These are phyloP conservation scores for Anhinga rufa DNA, from an alignment of 2,113 vertebrate genomes.

Conservation along the genomic window DNA sequence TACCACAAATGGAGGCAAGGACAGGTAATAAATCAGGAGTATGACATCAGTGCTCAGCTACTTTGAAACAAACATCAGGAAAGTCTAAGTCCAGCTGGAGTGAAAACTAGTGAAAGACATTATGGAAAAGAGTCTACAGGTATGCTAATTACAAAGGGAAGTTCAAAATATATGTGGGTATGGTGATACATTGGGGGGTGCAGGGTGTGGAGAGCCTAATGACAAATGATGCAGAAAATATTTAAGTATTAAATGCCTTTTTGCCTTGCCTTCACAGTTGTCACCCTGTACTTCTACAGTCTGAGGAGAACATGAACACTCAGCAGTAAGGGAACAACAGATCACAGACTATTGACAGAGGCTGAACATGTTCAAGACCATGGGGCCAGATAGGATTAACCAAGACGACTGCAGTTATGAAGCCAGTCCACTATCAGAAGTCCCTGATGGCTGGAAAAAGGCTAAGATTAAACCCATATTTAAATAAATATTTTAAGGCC, in stretches of 20 bases:
- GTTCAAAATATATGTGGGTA: background rate
- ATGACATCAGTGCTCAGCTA: background rate
- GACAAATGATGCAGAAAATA: background rate
- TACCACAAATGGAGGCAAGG: background rate
- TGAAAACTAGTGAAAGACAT: background rate
- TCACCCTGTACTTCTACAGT: background rate
- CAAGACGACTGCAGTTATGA: background rate
- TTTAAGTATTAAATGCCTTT: background rate
- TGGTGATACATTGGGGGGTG: background rate
- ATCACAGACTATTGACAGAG: background rate
- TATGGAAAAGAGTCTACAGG: background rate
- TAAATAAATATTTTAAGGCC: background rate
- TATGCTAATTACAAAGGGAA: background rate
- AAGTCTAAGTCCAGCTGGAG: background rate
- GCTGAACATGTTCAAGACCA: background rate
- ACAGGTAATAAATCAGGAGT: background rate
- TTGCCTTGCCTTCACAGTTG: background rate
- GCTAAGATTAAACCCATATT: background rate
- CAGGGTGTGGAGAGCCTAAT: background rate
- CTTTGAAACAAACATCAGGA: background rate
- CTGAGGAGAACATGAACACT: background rate
- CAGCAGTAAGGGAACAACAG: background rate
- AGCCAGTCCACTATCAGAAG: background rate
- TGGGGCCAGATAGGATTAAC: background rate
- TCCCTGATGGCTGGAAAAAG: background rate